phyloP scores from a whole-genome alignment of 2,888 invertebrate species.

The Choreutis nemorana region DNA sequence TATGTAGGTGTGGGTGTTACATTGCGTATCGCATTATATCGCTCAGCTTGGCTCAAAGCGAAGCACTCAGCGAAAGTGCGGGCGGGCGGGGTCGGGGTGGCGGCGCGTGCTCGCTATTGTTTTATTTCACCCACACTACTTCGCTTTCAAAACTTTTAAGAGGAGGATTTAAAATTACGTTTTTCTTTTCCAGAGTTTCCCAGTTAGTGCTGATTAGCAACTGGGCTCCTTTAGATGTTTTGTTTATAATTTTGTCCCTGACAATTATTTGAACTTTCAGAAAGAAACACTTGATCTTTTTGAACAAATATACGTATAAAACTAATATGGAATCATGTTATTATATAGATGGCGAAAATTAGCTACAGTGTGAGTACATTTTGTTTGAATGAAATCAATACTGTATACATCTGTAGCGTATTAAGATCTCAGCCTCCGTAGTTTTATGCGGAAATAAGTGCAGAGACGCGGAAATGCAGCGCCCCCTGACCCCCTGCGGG shows the following conservation, averaged over 20 bases:
- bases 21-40: conserved; percentile 46
- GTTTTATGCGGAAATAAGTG: conserved; percentile 63
- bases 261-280: no score
- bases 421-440: no score
- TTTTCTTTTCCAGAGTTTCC: conserved; percentile 44
- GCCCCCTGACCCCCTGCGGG: conserved; percentile 57
- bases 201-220: no score
- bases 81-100: conserved; percentile 26
- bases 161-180: conserved; percentile 54
- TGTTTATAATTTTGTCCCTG: no score
- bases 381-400: no score
- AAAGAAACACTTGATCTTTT: no score
- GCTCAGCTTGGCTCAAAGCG: conserved; percentile 53
- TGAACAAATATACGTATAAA: no score
- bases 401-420: no score
- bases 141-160: conserved; percentile 56
- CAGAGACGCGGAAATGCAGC: conserved; percentile 58
- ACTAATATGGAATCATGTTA: no score
- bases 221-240: no score
- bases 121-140: conserved; percentile 60
- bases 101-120: conserved; percentile 54
- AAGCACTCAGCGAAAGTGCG: conserved; percentile 61
- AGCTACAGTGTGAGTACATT: no score
- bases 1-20: background rate
- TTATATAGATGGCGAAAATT: no score